Percentiles rank a stretch among this genome's conserved stretches.
phyloP scores from a whole-genome alignment of 2,113 vertebrate genomes.

The Saguinus midas region DNA sequence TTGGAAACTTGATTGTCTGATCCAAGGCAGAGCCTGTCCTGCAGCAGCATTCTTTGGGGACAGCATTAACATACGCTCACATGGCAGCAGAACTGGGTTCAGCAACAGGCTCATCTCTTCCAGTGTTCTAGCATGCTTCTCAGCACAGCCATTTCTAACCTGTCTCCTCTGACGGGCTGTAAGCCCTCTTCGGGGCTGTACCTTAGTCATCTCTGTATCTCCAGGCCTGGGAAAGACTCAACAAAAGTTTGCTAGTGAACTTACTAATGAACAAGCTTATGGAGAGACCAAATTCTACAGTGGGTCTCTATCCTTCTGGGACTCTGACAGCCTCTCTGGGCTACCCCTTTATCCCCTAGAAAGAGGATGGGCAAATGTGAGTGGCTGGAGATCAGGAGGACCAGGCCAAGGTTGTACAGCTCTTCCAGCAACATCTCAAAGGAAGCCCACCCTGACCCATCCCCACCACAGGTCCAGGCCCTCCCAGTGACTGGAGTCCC shows the following conservation, averaged over 20 bases:
- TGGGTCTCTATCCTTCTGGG: background rate
- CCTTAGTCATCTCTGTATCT: background rate
- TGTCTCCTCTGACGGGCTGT: background rate
- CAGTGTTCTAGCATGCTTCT: background rate
- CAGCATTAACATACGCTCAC: accelerated
- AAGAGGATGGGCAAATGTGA: background rate
- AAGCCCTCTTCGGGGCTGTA: background rate
- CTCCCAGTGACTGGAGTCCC: background rate
- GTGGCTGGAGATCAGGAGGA: background rate
- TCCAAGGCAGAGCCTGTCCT: background rate
- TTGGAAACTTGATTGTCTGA: background rate
- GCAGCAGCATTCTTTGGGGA: background rate
- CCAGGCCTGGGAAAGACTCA: background rate
- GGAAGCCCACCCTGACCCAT: background rate
- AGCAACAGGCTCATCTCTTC: background rate
- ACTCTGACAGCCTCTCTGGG: background rate
- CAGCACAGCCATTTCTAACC: background rate
- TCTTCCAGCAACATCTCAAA: background rate
- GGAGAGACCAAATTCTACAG: background rate
- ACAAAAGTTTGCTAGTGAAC: background rate
- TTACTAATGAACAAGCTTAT: background rate
- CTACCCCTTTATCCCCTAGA: background rate
- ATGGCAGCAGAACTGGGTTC: background rate
- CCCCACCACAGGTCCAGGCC: background rate
- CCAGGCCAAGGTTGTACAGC: background rate